Conservation (phyloP, 23 tunicate species). For the Aplidium turbinatum region DNA sequence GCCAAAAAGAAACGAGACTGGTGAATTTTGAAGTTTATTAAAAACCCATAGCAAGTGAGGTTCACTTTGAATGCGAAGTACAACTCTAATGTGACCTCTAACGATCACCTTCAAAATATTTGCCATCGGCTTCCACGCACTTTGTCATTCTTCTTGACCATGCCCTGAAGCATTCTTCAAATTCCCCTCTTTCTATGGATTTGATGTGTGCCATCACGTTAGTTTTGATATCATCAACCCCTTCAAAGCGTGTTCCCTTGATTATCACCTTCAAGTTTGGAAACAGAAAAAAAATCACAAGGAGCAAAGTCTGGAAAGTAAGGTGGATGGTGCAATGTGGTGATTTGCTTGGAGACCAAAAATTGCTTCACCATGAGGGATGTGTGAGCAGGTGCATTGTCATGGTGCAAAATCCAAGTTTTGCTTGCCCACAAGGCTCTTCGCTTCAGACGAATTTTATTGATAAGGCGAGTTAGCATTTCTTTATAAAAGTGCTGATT, state of each 20-base stretch:
- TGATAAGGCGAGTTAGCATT: conserved; percentile 16
- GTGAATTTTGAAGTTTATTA: too few species aligned
- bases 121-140: too few species aligned
- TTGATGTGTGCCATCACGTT: conserved; percentile 9
- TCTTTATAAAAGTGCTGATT: conserved; percentile 18
- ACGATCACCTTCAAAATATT: too few species aligned
- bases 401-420: conserved; percentile 28
- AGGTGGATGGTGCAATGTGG: conserved; percentile 26
- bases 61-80: too few species aligned
- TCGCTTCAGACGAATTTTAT: conserved; percentile 13
- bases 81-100: too few species aligned
- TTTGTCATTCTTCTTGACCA: too few species aligned
- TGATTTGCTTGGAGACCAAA: conserved; percentile 7
- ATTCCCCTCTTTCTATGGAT: conserved; percentile 2
- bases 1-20: too few species aligned
- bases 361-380: background rate
- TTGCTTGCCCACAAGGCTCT: conserved; percentile 14
- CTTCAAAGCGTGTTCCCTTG: conserved; percentile 5
- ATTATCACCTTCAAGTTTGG: too few species aligned
- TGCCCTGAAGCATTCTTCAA: too few species aligned
- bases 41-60: too few species aligned
- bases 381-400: conserved; percentile 22
- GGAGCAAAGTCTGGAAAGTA: background rate
- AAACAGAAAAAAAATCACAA: too few species aligned
- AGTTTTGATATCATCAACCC: conserved; percentile 5